Evolutionary conservation across 2,113 vertebrate species (phyloP).

Genomic region (Osmerus eperlanus): DNA sequence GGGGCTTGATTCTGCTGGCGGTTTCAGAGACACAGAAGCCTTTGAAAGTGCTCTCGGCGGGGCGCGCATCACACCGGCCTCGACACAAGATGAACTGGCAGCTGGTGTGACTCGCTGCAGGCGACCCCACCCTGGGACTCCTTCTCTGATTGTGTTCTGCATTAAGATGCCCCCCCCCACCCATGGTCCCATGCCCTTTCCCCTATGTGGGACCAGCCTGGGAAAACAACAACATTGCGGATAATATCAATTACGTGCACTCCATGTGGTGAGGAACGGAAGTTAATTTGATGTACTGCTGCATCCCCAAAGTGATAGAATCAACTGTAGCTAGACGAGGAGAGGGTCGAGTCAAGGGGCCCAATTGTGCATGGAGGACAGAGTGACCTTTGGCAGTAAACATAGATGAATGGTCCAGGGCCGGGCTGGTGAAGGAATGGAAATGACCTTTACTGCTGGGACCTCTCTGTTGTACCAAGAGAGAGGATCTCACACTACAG

Average conservation of each 20-base stretch:
- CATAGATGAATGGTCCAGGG: neutral
- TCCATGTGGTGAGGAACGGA: neutral
- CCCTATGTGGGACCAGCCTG: conserved; percentile 8
- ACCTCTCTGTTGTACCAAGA: neutral
- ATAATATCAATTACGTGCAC: conserved; percentile 15
- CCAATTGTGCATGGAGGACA: neutral
- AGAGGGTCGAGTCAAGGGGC: neutral
- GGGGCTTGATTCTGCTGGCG: neutral
- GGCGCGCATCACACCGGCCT: conserved; percentile 21
- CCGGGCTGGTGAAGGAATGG: neutral
- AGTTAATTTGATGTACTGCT: neutral
- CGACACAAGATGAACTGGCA: conserved; percentile 39
- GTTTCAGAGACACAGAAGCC: conserved; percentile 3
- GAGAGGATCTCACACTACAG: too few species aligned
- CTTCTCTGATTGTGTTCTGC: conserved; percentile 30
- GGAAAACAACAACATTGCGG: conserved; percentile 8
- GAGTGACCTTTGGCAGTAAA: conserved; percentile 18
- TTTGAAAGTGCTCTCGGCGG: conserved; percentile 5
- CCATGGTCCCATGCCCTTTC: neutral
- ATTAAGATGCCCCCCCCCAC: conserved; percentile 21
- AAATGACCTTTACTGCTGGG: conserved; percentile 4
- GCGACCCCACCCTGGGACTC: conserved; percentile 16
- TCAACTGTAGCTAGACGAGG: neutral
- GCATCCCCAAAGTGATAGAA: neutral
- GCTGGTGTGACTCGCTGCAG: conserved; percentile 28